These are phyloP conservation scores for Sebastes taczanowskii DNA, from an alignment of 2,797 vertebrate species.

Conservation along the genomic window DNA sequence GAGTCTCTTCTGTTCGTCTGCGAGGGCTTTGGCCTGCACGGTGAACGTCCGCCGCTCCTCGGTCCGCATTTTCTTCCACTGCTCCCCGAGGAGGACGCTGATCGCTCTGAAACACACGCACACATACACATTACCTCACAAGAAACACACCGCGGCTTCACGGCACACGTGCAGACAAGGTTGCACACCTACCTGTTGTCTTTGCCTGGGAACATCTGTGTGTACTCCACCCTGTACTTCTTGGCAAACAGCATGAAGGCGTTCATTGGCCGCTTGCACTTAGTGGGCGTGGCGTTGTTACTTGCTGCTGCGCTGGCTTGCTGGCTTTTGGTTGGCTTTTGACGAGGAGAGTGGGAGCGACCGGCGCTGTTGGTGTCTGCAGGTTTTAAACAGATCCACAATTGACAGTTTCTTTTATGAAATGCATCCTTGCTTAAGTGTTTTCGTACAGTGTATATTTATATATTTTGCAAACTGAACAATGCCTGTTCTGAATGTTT, in stretches of 20 bases:
- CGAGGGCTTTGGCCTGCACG: conserved; percentile 95
- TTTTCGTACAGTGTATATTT: neutral
- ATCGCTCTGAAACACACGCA: conserved; percentile 88
- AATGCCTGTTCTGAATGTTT: neutral
- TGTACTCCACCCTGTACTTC: conserved; percentile 98
- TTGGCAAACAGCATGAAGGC: conserved; percentile 99
- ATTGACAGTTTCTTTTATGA: neutral
- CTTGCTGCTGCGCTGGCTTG: conserved; percentile 83
- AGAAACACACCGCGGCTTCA: too few relatives aligned
- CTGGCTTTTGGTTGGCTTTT: conserved; percentile 87
- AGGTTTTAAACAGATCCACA: neutral
- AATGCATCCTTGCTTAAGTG: neutral
- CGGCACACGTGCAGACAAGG: neutral
- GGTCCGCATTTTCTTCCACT: conserved; percentile 97
- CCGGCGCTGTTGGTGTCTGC: conserved; percentile 66
- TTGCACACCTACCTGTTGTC: conserved; percentile 90
- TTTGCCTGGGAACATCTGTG: conserved; percentile 98
- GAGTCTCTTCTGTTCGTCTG: conserved; percentile 96
- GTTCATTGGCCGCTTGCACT: conserved; percentile 99
- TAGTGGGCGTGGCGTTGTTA: conserved; percentile 85
- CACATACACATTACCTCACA: neutral
- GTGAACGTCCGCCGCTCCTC: conserved; percentile 95
- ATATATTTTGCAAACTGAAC: neutral
- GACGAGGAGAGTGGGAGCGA: conserved; percentile 79
- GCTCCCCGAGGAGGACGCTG: conserved; percentile 97